Evolutionary conservation across 2,888 invertebrate species (phyloP).

Genomic region (Tenthredo livida): DNA sequence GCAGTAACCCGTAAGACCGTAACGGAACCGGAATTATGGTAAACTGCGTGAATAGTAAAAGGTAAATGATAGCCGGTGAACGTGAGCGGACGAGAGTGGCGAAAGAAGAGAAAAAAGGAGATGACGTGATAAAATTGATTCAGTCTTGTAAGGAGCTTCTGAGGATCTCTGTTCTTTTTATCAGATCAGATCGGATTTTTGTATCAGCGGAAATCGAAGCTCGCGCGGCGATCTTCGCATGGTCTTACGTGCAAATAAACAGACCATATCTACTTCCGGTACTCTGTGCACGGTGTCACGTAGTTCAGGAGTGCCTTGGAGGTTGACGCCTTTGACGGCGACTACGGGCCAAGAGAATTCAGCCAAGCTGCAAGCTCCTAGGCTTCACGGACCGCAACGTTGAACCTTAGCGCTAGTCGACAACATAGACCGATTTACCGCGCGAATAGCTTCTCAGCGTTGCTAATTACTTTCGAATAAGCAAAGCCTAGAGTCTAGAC

Average conservation of each 20-base stretch:
- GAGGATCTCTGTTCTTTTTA: too few species aligned
- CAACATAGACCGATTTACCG: slow-evolving; percentile 35
- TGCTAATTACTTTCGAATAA: slow-evolving; percentile 49
- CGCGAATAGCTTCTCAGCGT: slow-evolving; percentile 44
- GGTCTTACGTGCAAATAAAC: not conserved
- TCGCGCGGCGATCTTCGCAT: not conserved
- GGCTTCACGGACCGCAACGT: slow-evolving; percentile 39
- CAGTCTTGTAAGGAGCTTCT: too few species aligned
- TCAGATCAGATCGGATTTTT: too few species aligned
- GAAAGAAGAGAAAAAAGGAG: not conserved
- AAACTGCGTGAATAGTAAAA: slow-evolving; percentile 18
- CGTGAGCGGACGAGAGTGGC: not conserved
- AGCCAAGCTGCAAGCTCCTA: slow-evolving; percentile 34
- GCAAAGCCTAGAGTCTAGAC: slow-evolving; percentile 34
- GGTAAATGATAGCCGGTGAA: not conserved
- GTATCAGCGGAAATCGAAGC: not conserved
- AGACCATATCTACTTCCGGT: not conserved
- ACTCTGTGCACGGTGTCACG: not conserved
- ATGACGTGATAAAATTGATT: too few species aligned
- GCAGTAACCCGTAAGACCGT: not conserved
- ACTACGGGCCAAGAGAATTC: not conserved
- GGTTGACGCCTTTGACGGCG: slow-evolving; percentile 37
- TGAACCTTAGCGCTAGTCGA: slow-evolving; percentile 27
- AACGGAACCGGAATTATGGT: slow-evolving; percentile 43
- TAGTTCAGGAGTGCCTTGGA: not conserved